These are phyloP conservation scores for Hyperopisus bebe DNA, from an alignment of 2,113 vertebrate genomes.

Conservation along the genomic window DNA sequence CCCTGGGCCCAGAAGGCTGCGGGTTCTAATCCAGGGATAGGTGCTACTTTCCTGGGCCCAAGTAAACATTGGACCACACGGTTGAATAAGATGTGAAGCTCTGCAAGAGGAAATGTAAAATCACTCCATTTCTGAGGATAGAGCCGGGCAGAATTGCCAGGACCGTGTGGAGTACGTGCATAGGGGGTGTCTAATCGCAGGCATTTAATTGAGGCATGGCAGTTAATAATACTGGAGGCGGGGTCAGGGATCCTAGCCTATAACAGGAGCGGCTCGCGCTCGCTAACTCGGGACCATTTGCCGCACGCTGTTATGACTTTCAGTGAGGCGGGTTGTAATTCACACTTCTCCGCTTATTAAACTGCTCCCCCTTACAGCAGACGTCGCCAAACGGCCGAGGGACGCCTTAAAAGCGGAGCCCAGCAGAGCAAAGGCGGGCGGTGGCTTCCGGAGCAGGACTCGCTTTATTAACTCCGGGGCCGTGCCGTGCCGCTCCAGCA, in stretches of 20 bases:
- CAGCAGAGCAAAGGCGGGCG: not conserved
- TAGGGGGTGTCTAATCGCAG: not conserved
- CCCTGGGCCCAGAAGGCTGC: not conserved
- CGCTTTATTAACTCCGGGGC: not conserved
- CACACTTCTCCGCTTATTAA: not conserved
- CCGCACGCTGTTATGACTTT: not conserved
- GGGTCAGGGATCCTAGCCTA: not conserved
- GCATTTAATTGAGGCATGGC: not conserved
- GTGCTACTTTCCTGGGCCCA: too few relatives aligned
- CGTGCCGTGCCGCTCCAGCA: not conserved
- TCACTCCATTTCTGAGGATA: not conserved
- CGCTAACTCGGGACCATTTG: slow-evolving; percentile 7
- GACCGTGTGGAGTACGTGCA: not conserved
- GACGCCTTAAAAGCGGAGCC: not conserved
- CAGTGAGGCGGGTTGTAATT: not conserved
- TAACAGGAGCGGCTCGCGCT: not conserved
- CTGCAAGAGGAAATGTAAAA: not conserved
- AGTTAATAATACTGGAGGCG: not conserved
- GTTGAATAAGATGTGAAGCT: not conserved
- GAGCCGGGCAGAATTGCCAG: not conserved
- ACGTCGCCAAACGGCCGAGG: not conserved
- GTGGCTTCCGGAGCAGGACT: not conserved
- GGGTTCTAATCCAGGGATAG: not conserved
- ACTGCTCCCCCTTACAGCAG: not conserved
- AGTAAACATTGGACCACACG: too few relatives aligned